Percentiles rank a stretch among this genome's conserved stretches.
phyloP scores from a whole-genome alignment of 2,113 vertebrate species.

The Lagopus muta region DNA sequence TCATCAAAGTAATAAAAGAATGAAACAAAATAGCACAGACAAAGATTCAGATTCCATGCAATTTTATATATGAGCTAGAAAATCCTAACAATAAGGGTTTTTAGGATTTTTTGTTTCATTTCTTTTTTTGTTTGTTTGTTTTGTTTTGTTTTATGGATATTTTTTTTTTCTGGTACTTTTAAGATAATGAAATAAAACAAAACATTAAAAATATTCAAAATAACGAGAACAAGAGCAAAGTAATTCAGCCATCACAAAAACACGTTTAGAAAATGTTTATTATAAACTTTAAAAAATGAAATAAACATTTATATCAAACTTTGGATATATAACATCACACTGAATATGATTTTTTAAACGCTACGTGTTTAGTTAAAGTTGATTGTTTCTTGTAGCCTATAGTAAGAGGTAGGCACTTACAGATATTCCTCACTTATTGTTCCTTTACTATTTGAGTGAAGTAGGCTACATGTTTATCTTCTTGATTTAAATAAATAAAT shows the following conservation, averaged over 20 bases:
- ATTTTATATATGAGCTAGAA: neutral
- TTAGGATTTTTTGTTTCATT: neutral
- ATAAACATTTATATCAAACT: neutral
- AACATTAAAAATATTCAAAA: neutral
- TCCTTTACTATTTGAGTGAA: neutral
- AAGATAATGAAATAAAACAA: neutral
- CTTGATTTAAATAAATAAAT: neutral
- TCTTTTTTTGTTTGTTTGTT: neutral
- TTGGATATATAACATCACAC: neutral
- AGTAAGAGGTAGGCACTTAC: neutral
- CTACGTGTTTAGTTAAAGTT: neutral
- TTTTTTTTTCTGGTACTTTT: neutral
- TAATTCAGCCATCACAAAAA: neutral
- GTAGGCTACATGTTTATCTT: neutral
- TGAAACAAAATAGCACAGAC: neutral
- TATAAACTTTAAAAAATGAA: neutral
- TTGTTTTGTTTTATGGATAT: neutral
- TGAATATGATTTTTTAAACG: neutral
- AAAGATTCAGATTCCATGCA: neutral
- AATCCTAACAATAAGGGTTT: neutral
- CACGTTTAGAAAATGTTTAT: neutral
- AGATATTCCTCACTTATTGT: neutral
- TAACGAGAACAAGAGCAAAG: neutral
- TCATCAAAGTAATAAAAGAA: slow-evolving; percentile 19
- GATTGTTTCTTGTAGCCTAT: neutral